Evolutionary conservation across 1,140 invertebrate genomes (phyloP).

Genomic region (Leptopilina boulardi): DNA sequence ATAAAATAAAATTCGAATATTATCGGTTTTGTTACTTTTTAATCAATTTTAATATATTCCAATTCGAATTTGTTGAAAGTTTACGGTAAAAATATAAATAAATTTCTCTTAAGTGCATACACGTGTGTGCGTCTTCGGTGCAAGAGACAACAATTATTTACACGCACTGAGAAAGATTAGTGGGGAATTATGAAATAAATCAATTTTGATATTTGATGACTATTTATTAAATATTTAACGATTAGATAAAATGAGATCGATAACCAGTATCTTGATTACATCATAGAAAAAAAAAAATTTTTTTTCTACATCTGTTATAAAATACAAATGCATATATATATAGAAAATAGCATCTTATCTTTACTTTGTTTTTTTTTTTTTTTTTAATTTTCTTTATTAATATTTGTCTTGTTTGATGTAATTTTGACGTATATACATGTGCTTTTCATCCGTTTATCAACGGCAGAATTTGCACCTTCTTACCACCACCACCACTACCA

Average conservation of each 20-base stretch:
- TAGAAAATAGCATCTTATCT: not conserved
- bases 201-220: no score
- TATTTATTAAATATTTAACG: no score
- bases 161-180: no score
- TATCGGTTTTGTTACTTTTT: no score
- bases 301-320: not conserved
- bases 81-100: no score
- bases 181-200: no score
- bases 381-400: conserved; percentile 61
- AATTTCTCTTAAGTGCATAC: no score
- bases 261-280: conserved; percentile 11
- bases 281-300: not conserved
- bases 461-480: conserved; percentile 42
- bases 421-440: conserved; percentile 65
- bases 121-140: no score
- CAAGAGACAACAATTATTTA: no score
- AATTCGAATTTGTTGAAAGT: no score
- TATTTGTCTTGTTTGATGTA: conserved; percentile 68
- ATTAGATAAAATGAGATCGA: conserved; percentile 28
- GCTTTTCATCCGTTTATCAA: conserved; percentile 49
- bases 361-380: conserved; percentile 58
- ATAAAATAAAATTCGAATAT: no score
- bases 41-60: no score
- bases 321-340: not conserved
- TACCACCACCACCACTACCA: conserved; percentile 49